Evolutionary conservation across 92 coral and sea anemone species (phyloP).

Genomic region (Heteractis magnifica): DNA sequence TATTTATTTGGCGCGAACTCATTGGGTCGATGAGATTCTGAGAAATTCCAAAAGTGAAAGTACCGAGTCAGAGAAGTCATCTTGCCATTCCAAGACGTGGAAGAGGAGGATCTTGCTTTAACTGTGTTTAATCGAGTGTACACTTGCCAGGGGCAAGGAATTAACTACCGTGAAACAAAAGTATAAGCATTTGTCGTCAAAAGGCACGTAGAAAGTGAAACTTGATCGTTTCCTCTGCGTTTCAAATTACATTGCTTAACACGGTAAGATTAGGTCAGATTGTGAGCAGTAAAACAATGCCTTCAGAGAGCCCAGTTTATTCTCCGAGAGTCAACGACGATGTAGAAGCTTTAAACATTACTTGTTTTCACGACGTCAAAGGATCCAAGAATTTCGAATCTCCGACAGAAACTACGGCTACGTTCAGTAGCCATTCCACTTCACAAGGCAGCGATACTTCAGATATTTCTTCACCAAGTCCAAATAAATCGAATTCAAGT

Average conservation of each 20-base stretch:
- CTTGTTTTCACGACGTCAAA: slow-evolving; percentile 19
- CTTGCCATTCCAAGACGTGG: not conserved
- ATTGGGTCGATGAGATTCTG: not conserved
- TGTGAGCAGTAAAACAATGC: slow-evolving; percentile 34
- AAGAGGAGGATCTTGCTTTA: not conserved
- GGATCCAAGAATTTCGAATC: not conserved
- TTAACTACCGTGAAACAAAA: not conserved
- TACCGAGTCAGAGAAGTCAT: not conserved
- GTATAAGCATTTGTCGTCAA: not conserved
- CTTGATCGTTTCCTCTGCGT: not conserved
- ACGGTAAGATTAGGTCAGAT: not conserved
- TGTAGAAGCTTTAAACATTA: slow-evolving; percentile 1
- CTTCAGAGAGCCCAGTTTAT: slow-evolving; percentile 51
- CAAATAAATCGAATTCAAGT: slow-evolving; percentile 32
- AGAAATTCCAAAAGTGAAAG: not conserved
- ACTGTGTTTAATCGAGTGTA: slow-evolving; percentile 4
- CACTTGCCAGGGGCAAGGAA: not conserved
- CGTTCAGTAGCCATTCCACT: slow-evolving; percentile 6
- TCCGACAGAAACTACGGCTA: slow-evolving; percentile 12
- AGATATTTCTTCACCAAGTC: slow-evolving; percentile 26
- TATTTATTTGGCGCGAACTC: slow-evolving; percentile 13
- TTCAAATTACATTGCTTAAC: slow-evolving; percentile 5
- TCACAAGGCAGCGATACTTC: slow-evolving; percentile 18
- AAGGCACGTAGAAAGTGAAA: slow-evolving; percentile 15
- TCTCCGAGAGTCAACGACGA: slow-evolving; percentile 19